Base-by-base conservation (phyloP, 2,888 invertebrate genomes). In the Tridacna gigas region DNA sequence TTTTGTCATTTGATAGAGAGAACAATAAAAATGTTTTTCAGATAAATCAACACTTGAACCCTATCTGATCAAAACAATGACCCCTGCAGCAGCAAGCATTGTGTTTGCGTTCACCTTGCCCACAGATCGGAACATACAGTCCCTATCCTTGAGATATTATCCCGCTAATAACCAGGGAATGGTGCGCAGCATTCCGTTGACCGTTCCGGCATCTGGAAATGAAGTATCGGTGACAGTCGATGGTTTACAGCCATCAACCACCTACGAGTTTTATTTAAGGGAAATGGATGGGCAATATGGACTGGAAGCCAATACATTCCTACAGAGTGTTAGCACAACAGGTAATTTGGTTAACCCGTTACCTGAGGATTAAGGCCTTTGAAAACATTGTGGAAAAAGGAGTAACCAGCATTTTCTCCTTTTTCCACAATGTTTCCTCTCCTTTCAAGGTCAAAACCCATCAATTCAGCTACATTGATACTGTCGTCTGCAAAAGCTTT, bases 21-120 rank as follows among this genome's bases (percentile, higher is more conserved):
- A 56, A 20, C 56, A 20, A 3, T 56, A 3, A 56, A 15, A 20
- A 56, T 56, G 7, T 66, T 12, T 67, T 67, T 0, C 20, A 67
- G 67, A 67, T n/a, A 67, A 67, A 67, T 67, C 67, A 45, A 15
- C 67, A 7, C 67, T 67, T 2, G 20, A 67, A 45, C 67, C 67
- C 2, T 67, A 45, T n/a, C 7, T 13, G 0, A 18, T 67, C 5
- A 67, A 45, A 45, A 67, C 37, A 45, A 4, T 45, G 22, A 67
- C 67, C 12, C 67, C 47, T 13, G 28, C 67, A 13, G 45, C 28
- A 67, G 9, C 18, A 0, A 67, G n/a, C 67, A 67, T 67, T 12
- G 28, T 45, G 0, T 67, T 67, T n/a, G 67, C n/a, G 67, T 67
- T 67, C n/a, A 37, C 28, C n/a, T 45, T 45, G 37, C 67, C 67